Evolutionary conservation across 2,888 invertebrate genomes (phyloP).

Genomic region (Leptopilina syphax): DNA sequence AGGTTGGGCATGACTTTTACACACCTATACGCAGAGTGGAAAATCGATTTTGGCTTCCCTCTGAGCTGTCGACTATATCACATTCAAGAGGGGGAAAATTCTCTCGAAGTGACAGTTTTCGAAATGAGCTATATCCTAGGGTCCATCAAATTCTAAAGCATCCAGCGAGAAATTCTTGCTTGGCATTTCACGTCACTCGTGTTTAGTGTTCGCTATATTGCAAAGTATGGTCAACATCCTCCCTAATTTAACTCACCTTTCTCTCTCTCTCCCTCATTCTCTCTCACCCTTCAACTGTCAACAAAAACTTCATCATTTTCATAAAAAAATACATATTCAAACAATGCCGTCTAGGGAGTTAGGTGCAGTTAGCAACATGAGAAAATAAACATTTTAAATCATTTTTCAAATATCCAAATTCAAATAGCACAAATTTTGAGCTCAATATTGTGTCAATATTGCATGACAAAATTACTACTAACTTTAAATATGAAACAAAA

Average conservation of each 20-base stretch:
- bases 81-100: conserved; percentile 23
- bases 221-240: not conserved
- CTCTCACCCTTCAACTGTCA: not conserved
- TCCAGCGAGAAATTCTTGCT: conserved; percentile 45
- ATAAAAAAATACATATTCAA: not conserved
- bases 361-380: too few relatives aligned
- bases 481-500: too few relatives aligned
- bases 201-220: not conserved
- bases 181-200: conserved; percentile 23
- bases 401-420: too few relatives aligned
- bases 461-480: too few relatives aligned
- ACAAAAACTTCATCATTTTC: not conserved
- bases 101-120: conserved; percentile 54
- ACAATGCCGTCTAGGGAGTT: too few relatives aligned
- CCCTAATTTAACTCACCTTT: not conserved
- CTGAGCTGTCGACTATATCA: conserved; percentile 28
- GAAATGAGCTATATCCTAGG: conserved; percentile 48
- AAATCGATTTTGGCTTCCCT: conserved; percentile 17
- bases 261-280: too few relatives aligned
- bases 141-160: conserved; percentile 52
- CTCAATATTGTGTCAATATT: too few relatives aligned
- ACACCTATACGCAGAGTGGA: conserved; percentile 21
- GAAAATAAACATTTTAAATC: too few relatives aligned
- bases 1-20: conserved; percentile 21
- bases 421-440: too few relatives aligned